Percentiles rank a stretch among this genome's conserved stretches.
Conservation (phyloP, 2,113 vertebrate species). For the Nestor notabilis region DNA sequence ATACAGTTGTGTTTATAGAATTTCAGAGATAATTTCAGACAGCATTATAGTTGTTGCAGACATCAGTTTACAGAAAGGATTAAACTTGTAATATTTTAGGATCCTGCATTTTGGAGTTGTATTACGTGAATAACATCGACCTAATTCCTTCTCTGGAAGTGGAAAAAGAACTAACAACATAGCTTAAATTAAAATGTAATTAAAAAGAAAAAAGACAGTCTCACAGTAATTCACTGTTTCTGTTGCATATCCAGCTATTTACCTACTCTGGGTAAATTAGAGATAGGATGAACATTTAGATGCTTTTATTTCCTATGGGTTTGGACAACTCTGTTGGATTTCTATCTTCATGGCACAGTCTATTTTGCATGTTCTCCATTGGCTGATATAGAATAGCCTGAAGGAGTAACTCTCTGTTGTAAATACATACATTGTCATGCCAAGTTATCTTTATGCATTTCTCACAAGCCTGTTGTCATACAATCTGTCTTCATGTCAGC, state of each 20-base stretch:
- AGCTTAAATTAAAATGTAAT: not conserved
- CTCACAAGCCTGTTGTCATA: not conserved
- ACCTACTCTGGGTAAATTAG: not conserved
- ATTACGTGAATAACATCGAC: not conserved
- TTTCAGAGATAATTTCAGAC: not conserved
- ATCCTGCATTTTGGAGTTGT: not conserved
- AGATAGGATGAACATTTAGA: not conserved
- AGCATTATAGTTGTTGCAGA: not conserved
- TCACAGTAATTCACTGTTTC: not conserved
- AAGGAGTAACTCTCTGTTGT: not conserved
- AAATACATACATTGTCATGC: not conserved
- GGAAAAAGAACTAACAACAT: not conserved
- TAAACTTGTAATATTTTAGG: not conserved
- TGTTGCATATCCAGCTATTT: not conserved
- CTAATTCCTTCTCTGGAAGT: not conserved
- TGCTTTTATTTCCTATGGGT: not conserved
- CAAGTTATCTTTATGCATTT: not conserved
- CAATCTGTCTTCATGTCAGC: not conserved
- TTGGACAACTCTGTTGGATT: not conserved
- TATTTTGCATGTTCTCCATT: not conserved
- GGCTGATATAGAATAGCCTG: not conserved
- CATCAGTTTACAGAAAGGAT: not conserved
- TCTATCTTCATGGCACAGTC: not conserved
- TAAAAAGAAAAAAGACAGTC: not conserved
- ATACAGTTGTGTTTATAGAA: not conserved